Conservation (phyloP, 2,888 invertebrate genomes). For the Anoncus sp. region DNA sequence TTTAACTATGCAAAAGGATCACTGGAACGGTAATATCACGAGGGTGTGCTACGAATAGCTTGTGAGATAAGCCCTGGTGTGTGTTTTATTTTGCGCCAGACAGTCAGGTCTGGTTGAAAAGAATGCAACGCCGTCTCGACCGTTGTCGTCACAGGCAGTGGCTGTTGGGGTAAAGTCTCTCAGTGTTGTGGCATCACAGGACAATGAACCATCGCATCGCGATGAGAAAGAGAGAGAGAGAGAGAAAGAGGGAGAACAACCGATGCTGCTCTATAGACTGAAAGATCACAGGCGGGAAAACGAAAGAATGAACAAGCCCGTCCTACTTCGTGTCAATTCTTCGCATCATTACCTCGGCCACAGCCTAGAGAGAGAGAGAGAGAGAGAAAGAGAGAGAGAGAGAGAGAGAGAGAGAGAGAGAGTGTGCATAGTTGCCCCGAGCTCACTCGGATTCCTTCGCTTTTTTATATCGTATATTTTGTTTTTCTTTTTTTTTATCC, state of each 20-base stretch:
- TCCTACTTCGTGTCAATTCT: constrained; percentile 27
- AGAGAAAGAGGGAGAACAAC: too few relatives aligned
- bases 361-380: too few relatives aligned
- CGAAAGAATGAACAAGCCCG: constrained; percentile 11
- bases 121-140: constrained; percentile 21
- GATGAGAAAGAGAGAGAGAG: constrained; percentile 9
- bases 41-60: constrained; percentile 28
- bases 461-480: constrained; percentile 59
- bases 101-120: constrained; percentile 8
- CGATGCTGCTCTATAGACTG: too few relatives aligned
- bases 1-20: constrained; percentile 13
- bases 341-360: too few relatives aligned
- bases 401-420: too few relatives aligned
- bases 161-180: constrained; percentile 30
- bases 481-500: constrained; percentile 56
- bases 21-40: neutral
- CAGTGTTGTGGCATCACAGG: constrained; percentile 2
- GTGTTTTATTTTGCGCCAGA: constrained; percentile 21
- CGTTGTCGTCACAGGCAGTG: too few relatives aligned
- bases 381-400: too few relatives aligned
- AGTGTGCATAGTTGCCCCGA: constrained; percentile 66
- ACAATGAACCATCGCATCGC: constrained; percentile 29
- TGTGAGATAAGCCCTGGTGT: constrained; percentile 16
- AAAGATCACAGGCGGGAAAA: too few relatives aligned
- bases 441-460: constrained; percentile 67